phyloP scores from a whole-genome alignment of 2,113 vertebrate genomes.

The Pelvicachromis taeniatus region DNA sequence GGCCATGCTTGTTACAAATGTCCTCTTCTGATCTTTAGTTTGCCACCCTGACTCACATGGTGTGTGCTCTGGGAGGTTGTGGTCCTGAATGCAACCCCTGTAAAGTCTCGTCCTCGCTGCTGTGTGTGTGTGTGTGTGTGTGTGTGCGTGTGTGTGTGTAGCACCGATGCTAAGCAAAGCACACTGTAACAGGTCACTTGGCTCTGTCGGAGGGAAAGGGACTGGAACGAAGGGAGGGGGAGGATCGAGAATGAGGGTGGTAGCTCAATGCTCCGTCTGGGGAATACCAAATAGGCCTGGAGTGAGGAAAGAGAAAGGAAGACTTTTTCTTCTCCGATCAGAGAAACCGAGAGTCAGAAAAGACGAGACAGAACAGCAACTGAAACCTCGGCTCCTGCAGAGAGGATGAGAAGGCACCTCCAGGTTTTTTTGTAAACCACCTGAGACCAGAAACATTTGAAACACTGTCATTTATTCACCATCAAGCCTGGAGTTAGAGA shows the following conservation, averaged over 20 bases:
- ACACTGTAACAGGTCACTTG: slow-evolving; percentile 35
- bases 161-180: slow-evolving; percentile 11
- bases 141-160: neutral
- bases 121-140: neutral
- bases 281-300: slow-evolving; percentile 55
- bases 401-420: slow-evolving; percentile 20
- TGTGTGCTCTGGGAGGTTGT: neutral
- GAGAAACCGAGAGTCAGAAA: slow-evolving; percentile 9
- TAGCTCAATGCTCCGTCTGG: neutral
- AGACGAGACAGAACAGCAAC: neutral
- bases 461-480: slow-evolving; percentile 42
- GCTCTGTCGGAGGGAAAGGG: slow-evolving; percentile 25
- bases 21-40: neutral
- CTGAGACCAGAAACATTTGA: slow-evolving; percentile 36
- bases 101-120: neutral
- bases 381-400: slow-evolving; percentile 9
- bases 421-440: neutral
- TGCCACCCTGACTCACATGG: neutral
- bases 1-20: neutral
- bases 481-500: slow-evolving; percentile 7
- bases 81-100: neutral
- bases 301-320: neutral
- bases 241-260: neutral
- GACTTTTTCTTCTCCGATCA: slow-evolving; percentile 38
- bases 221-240: neutral